Conservation (phyloP, 2,888 invertebrate species). For the Phania funesta region DNA sequence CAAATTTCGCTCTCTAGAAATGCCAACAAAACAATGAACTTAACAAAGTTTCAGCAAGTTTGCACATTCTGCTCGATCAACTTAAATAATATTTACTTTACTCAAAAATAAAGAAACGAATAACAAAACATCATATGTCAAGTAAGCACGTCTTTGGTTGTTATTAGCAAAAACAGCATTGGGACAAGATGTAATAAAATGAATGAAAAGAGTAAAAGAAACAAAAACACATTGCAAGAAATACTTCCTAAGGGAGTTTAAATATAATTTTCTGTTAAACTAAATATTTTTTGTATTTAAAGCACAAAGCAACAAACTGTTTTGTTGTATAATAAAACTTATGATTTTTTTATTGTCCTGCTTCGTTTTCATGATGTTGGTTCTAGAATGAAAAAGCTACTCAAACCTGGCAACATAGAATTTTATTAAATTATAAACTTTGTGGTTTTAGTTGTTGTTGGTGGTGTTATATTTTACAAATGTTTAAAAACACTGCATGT, state of each 20-base stretch:
- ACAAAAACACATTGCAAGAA: slow-evolving; percentile 24
- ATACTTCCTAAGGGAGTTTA: slow-evolving; percentile 44
- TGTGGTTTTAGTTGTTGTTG: slow-evolving; percentile 16
- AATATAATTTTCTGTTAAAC: slow-evolving; percentile 57
- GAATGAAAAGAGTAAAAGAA: not conserved
- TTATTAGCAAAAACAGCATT: slow-evolving; percentile 39
- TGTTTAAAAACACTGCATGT: slow-evolving; percentile 61
- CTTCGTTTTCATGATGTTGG: slow-evolving; percentile 2
- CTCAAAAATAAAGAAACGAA: too few relatives aligned
- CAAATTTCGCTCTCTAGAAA: too few relatives aligned
- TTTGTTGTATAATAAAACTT: not conserved
- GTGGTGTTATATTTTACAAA: slow-evolving; percentile 12
- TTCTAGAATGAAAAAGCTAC: not conserved
- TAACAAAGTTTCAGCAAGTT: too few relatives aligned
- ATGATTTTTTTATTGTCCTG: not conserved
- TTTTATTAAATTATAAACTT: slow-evolving; percentile 64
- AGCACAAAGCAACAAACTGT: not conserved
- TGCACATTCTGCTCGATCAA: too few relatives aligned
- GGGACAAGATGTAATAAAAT: not conserved
- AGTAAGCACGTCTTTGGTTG: slow-evolving; percentile 57
- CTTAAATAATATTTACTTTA: too few relatives aligned
- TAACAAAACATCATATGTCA: slow-evolving; percentile 42
- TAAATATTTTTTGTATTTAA: slow-evolving; percentile 44
- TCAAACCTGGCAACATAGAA: slow-evolving; percentile 1
- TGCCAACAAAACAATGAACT: too few relatives aligned